Base-by-base conservation (phyloP, 2,888 invertebrate species). In the Lasioglossum pauxillum region DNA sequence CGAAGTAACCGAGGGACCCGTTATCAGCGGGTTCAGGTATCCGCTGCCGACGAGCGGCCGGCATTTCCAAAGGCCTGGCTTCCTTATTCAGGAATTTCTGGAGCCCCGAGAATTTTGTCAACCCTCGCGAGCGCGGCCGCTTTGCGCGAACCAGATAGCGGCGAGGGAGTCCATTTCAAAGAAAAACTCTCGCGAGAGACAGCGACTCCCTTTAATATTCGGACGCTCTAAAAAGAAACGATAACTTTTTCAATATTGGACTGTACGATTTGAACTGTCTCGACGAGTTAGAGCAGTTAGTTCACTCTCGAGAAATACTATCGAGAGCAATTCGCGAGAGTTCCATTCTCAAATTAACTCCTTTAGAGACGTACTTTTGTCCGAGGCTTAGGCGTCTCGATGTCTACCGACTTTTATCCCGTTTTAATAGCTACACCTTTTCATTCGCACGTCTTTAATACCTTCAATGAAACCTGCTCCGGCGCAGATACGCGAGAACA, bases 31-130 rank as follows among this genome's bases (percentile, higher is more conserved):
- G 53, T 35, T 49, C 71, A 76, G 81, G 76, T 82, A 75, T 46
- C 67, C 41, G 35, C 53, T 69, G 78, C 78, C 79, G 85, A 75
- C 78, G 41, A 82, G 67, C 49, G 49, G 73, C 31, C 46, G 44
- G 35, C 64, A 23, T 83, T 74, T 80, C 73, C 82, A 79, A 82
- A 90, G 80, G 84, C 67, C 41, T 80, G 74, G 23, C 83, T 77
- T 78, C 79, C 83, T 85, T 90, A 81, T 85, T 79, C 75, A 80
- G 78, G 72, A 85, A 87, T 84, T 90, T 79, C 74, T 73, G 77
- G 69, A 71, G 67, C 49, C 60, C 69, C 27, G 64, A 69, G 77
- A 88, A 87, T 87, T 87, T 85, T 73, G 88, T 88, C 75, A 85
- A 41, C n/a, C 69, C 38, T 41, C 69, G 69, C 23, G 41, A 12